Evolutionary conservation across 1,140 invertebrate genomes (phyloP), one percentile per base, ranked within the genome.

Genomic region (Polypedilum vanderplanki): DNA sequence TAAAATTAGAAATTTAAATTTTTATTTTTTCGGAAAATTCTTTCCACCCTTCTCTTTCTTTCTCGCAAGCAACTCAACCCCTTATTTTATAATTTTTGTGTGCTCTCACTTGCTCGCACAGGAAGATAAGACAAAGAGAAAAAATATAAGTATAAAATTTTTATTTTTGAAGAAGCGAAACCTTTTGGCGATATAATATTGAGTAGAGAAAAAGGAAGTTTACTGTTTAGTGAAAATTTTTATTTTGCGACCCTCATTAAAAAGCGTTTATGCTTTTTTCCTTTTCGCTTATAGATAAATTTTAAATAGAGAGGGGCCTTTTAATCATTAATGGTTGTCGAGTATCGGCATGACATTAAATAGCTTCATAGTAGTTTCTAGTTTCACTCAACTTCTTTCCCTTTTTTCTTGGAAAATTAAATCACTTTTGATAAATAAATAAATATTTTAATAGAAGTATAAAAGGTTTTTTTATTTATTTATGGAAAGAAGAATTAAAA

Each of bases 1-100:
- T 70, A 70, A 70, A 70, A 70, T 70, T 70, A 20, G 65, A 70
- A 70, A 70, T 70, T 70, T 70, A 70, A 70, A 70, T 70, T 70
- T 57, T 57, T 46, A 33, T 46, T 57, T 57, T 57, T 70, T 22
- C 5, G 65, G 20, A 70, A 70, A 70, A 70, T 20, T 70, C 18
- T 70, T 70, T 70, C 20, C 65, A 70, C 65, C 20, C 17, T 70
- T 17, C 3, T n/a, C n/a, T n/a, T n/a, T n/a, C n/a, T n/a, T n/a
- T n/a, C n/a, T n/a, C n/a, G n/a, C n/a, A n/a, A n/a, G n/a, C n/a
- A 17, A 17, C 18, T 18, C 46, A 57, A 46, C 2, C 41, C 41
- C 41, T 46, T n/a, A 8, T 15, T 57, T 57, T 18, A 22, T 70
- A 70, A 18, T 70, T 20, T 70, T 70, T 18, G n/a, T 67, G n/a